Evolutionary conservation across 2,797 vertebrate genomes (phyloP).

Genomic region (Notolepis coatsorum): DNA sequence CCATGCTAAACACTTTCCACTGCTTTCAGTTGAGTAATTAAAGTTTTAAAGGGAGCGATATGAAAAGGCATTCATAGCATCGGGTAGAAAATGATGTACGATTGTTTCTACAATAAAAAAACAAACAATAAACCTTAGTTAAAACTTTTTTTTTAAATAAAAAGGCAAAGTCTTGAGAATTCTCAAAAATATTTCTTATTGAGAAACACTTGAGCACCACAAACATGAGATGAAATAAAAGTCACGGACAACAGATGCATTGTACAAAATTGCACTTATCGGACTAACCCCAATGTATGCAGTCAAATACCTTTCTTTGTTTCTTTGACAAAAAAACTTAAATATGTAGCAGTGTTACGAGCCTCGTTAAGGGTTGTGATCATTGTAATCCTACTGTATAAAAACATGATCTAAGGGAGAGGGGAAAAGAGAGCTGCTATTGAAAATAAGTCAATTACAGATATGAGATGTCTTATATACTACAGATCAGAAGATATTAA

Average conservation of each 20-base stretch:
- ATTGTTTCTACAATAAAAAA: neutral
- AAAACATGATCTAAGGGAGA: slow-evolving; percentile 1
- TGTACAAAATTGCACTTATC: slow-evolving; percentile 2
- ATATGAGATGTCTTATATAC: too few relatives aligned
- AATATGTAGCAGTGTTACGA: slow-evolving; percentile 9
- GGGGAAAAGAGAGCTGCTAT: neutral
- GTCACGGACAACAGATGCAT: slow-evolving; percentile 24
- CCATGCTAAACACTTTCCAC: slow-evolving; percentile 17
- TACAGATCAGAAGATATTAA: too few relatives aligned
- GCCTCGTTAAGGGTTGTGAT: neutral
- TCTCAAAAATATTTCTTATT: slow-evolving; percentile 2
- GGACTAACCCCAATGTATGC: neutral
- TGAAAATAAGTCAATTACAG: too few relatives aligned
- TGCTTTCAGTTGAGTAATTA: slow-evolving; percentile 20
- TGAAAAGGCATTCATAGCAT: slow-evolving; percentile 25
- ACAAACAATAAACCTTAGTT: slow-evolving; percentile 5
- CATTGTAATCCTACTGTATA: neutral
- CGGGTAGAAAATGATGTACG: slow-evolving; percentile 18
- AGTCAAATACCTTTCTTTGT: neutral
- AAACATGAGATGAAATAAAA: neutral
- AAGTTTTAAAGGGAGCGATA: slow-evolving; percentile 16
- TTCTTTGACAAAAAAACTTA: slow-evolving; percentile 8
- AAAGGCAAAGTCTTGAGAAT: slow-evolving; percentile 14
- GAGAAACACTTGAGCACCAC: neutral
- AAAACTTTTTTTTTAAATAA: neutral